These are phyloP conservation scores for Seira musarum DNA, from an alignment of 2,888 invertebrate genomes.

Conservation along the genomic window DNA sequence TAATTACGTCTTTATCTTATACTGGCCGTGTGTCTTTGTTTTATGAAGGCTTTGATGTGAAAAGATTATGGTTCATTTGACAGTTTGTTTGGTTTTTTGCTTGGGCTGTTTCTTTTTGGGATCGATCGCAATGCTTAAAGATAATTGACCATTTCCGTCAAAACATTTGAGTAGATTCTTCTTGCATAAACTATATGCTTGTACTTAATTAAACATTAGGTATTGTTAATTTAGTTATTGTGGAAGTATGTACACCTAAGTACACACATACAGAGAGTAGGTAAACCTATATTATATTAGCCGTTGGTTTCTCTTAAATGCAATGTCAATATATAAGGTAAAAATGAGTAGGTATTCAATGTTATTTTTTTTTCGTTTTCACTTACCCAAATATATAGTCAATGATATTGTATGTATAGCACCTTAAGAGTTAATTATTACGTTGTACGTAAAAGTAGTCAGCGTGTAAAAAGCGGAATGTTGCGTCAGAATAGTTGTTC, in stretches of 20 bases:
- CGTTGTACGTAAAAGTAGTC: slow-evolving; percentile 26
- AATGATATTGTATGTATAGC: slow-evolving; percentile 11
- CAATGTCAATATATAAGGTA: slow-evolving; percentile 6
- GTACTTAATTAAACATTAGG: background rate
- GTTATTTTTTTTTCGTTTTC: slow-evolving; percentile 10
- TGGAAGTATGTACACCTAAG: background rate
- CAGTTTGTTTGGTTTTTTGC: no score
- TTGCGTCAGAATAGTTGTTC: slow-evolving; percentile 54
- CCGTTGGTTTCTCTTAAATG: background rate
- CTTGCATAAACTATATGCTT: no score
- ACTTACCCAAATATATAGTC: slow-evolving; percentile 8
- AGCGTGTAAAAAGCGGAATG: slow-evolving; percentile 57
- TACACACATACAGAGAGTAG: no score
- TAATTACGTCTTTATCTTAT: background rate
- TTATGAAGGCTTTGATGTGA: slow-evolving; percentile 9
- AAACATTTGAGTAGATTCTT: no score
- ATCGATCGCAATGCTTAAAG: no score
- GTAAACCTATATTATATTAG: slow-evolving; percentile 4
- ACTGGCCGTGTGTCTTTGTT: background rate
- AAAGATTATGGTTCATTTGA: slow-evolving; percentile 1
- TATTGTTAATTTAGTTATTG: slow-evolving; percentile 19
- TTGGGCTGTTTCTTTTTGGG: no score
- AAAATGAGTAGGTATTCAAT: slow-evolving; percentile 22
- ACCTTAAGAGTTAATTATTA: slow-evolving; percentile 14
- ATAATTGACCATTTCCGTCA: no score